Evolutionary conservation across 1,140 invertebrate species (phyloP).

Genomic region (Nomia melanderi): DNA sequence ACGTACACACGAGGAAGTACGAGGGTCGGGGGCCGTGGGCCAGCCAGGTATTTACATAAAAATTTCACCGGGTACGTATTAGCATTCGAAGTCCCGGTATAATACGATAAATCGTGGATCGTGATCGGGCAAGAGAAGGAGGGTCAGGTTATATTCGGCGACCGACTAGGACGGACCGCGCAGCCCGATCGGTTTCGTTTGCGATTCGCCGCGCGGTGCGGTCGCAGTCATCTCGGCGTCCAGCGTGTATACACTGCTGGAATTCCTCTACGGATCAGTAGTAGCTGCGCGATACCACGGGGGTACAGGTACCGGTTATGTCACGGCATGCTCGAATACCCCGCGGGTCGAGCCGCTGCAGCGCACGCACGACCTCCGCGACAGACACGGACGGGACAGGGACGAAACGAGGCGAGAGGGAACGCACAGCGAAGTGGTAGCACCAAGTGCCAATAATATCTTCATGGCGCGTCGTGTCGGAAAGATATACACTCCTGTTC

Average conservation of each 20-base stretch:
- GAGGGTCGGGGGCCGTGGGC: background rate
- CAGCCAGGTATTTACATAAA: slow-evolving; percentile 38
- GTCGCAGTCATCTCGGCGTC: slow-evolving; percentile 52
- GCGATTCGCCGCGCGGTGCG: slow-evolving; percentile 3
- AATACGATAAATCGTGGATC: slow-evolving; percentile 52
- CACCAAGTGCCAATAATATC: slow-evolving; percentile 66
- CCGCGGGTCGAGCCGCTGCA: slow-evolving; percentile 54
- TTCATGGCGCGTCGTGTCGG: slow-evolving; percentile 57
- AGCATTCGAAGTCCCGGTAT: slow-evolving; percentile 49
- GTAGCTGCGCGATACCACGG: slow-evolving; percentile 60
- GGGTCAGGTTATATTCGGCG: slow-evolving; percentile 48
- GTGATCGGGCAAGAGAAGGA: slow-evolving; percentile 27
- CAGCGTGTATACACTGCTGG: slow-evolving; percentile 48
- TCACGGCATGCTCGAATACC: slow-evolving; percentile 61
- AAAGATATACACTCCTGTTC: slow-evolving; percentile 59
- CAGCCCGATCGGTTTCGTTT: slow-evolving; percentile 49
- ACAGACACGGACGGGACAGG: background rate
- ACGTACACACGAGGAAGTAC: background rate
- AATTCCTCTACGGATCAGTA: slow-evolving; percentile 66
- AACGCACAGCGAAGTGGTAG: slow-evolving; percentile 39
- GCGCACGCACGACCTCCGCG: slow-evolving; percentile 51
- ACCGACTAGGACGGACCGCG: slow-evolving; percentile 41
- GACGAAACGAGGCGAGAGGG: slow-evolving; percentile 10
- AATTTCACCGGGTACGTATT: slow-evolving; percentile 47
- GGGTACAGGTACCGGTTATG: slow-evolving; percentile 62